Percentiles rank a stretch among this genome's conserved stretches.
phyloP scores from a whole-genome alignment of 2,888 invertebrate species.

The Crepidodera aurea region DNA sequence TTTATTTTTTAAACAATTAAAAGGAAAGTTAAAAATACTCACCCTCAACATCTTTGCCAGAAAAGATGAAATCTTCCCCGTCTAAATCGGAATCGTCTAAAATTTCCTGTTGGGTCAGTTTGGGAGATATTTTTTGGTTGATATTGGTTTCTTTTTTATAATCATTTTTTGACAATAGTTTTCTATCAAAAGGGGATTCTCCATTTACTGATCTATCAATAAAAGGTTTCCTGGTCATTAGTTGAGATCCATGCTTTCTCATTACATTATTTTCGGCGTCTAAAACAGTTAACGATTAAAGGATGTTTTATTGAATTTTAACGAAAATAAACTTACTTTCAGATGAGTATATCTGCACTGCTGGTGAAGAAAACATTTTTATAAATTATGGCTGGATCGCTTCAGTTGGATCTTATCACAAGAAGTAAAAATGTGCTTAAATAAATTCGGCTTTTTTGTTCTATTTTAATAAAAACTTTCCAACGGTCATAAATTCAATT shows the following conservation, averaged over 20 bases:
- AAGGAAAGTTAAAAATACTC: no score
- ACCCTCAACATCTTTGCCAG: conserved; percentile 42
- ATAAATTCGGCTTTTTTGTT: no score
- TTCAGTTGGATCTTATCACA: no score
- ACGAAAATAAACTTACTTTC: conserved; percentile 37
- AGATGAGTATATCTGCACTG: conserved; percentile 32
- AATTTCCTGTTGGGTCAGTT: conserved; percentile 3
- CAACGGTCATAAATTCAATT: no score
- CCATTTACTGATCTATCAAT: conserved; percentile 47
- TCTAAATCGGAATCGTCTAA: conserved; percentile 35
- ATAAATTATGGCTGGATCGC: no score
- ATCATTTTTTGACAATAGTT: conserved; percentile 25
- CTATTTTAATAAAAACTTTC: no score
- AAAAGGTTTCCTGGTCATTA: conserved; percentile 46
- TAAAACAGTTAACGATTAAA: conserved; percentile 3
- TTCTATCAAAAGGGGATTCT: conserved; percentile 37
- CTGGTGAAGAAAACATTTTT: conserved; percentile 37
- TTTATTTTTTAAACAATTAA: no score
- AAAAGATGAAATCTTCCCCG: conserved; percentile 41
- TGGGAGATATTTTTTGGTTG: conserved; percentile 23
- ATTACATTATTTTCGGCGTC: conserved; percentile 40
- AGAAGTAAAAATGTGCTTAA: no score
- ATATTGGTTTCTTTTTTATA: conserved; percentile 14
- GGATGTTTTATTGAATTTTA: conserved; percentile 1
- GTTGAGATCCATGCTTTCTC: conserved; percentile 42